Conservation (phyloP, 2,888 invertebrate genomes). For the Epinotia demarniana region DNA sequence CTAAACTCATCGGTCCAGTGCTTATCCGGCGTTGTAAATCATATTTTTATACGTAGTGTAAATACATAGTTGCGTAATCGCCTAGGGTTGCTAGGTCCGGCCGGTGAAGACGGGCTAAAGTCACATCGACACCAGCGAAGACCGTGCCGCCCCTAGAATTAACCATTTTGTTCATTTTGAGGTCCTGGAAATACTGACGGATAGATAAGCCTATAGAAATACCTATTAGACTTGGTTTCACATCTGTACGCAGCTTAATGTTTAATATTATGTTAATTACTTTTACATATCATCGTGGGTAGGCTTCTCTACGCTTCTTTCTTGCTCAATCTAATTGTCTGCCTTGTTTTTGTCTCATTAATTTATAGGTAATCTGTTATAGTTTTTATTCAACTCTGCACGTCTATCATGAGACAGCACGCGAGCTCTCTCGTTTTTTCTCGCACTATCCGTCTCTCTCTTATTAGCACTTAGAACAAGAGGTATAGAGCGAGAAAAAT, state of each 20-base stretch:
- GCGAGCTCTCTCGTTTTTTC: no score
- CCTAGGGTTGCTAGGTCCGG: neutral
- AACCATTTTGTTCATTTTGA: no score
- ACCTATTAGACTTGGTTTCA: no score
- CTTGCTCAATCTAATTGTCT: neutral
- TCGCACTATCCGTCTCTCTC: no score
- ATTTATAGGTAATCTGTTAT: constrained; percentile 8
- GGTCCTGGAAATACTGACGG: no score
- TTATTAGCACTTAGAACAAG: no score
- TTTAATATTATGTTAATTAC: constrained; percentile 11
- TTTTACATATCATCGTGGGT: neutral
- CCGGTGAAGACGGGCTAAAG: neutral
- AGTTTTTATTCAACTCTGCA: constrained; percentile 29
- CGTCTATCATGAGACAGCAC: no score
- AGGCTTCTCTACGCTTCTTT: neutral
- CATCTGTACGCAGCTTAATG: neutral
- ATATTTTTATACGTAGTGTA: neutral
- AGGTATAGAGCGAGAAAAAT: no score
- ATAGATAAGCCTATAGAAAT: no score
- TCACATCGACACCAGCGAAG: neutral
- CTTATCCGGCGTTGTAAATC: constrained; percentile 14
- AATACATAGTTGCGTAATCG: neutral
- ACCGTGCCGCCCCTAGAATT: no score
- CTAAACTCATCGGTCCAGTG: neutral
- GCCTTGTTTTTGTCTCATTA: constrained; percentile 13